Evolutionary conservation across 2,888 invertebrate species (phyloP).

Genomic region (Tolmerus cingulatus): DNA sequence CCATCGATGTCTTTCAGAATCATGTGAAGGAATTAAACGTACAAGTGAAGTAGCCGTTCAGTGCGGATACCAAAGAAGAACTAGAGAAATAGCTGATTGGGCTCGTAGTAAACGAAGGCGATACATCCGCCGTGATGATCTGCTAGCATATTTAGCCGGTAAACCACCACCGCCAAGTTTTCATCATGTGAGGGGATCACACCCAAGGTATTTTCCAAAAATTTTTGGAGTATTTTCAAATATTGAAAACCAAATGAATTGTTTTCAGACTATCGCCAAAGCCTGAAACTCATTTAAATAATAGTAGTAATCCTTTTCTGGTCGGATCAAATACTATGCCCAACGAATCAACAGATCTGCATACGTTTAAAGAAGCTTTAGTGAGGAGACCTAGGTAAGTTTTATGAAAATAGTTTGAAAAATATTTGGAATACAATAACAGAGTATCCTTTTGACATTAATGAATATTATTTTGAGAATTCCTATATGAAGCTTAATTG

Average conservation of each 20-base stretch:
- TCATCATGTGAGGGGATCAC: conserved; percentile 60
- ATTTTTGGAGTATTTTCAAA: neutral
- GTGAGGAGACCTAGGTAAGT: conserved; percentile 65
- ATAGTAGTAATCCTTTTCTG: conserved; percentile 54
- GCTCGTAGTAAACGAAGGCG: conserved; percentile 74
- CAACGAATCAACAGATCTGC: conserved; percentile 68
- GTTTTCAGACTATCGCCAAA: conserved; percentile 65
- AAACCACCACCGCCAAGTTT: conserved; percentile 70
- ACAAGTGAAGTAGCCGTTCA: conserved; percentile 76
- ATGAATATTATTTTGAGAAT: neutral
- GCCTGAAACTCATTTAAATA: conserved; percentile 64
- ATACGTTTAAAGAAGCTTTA: conserved; percentile 78
- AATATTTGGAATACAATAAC: neutral
- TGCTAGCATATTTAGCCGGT: conserved; percentile 79
- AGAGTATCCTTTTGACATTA: neutral
- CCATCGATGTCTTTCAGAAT: conserved; percentile 65
- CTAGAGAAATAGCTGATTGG: conserved; percentile 79
- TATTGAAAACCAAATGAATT: neutral
- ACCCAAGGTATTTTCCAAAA: conserved; percentile 42
- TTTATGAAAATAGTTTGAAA: neutral
- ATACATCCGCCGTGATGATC: conserved; percentile 77
- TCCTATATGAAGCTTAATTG: no score
- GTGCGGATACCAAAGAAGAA: conserved; percentile 76
- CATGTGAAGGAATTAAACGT: conserved; percentile 74
- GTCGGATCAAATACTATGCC: conserved; percentile 52